Evolutionary conservation across 2,113 vertebrate species (phyloP).

Genomic region (Astur gentilis): DNA sequence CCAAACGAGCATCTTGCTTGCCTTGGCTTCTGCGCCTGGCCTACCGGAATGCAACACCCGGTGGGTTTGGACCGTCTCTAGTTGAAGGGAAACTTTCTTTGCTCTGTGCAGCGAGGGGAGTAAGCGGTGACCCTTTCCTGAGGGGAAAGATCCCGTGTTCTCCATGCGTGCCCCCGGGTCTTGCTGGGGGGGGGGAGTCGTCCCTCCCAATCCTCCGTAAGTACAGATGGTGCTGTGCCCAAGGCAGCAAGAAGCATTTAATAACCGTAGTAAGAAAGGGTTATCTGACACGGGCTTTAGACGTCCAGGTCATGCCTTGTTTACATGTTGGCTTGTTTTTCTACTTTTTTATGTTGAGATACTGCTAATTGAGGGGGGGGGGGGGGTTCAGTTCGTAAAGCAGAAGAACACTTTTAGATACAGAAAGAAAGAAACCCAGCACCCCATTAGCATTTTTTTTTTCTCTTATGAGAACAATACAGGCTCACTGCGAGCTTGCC

Average conservation of each 20-base stretch:
- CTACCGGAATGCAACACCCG: background rate
- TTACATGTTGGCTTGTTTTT: background rate
- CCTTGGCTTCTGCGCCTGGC: background rate
- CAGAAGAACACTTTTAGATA: background rate
- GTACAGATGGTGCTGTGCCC: background rate
- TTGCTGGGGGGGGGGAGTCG: background rate
- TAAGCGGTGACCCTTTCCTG: background rate
- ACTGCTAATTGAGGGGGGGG: background rate
- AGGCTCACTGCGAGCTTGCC: background rate
- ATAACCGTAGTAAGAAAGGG: background rate
- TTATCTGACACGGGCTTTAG: background rate
- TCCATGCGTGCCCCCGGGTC: background rate
- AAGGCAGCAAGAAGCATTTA: background rate
- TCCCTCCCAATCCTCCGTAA: background rate
- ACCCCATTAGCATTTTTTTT: background rate
- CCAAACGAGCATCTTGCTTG: background rate
- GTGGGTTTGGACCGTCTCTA: background rate
- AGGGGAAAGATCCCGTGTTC: background rate
- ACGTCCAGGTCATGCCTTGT: background rate
- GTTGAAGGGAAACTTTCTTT: background rate
- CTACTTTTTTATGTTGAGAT: background rate
- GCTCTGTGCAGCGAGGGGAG: background rate
- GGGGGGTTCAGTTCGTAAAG: background rate
- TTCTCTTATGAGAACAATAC: conserved; percentile 10
- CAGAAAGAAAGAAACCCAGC: background rate